phyloP scores from a whole-genome alignment of 35 echinoderm and acorn worm species.

The Apostichopus californicus region DNA sequence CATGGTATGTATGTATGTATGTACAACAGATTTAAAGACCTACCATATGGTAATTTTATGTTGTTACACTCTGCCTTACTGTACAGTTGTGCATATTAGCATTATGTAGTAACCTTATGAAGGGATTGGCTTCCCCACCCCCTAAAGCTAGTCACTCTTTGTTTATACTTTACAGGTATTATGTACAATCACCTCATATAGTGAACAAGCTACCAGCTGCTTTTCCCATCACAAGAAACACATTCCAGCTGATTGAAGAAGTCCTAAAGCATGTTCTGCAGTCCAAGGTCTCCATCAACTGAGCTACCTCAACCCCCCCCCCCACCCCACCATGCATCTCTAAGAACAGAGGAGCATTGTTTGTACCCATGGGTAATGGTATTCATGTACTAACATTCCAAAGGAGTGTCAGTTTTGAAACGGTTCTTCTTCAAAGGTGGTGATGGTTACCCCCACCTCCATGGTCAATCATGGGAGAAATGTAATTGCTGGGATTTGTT shows the following conservation, averaged over 20 bases:
- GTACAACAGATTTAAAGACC: neutral
- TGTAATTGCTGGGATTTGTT: too few species aligned
- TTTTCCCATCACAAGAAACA: constrained; percentile 84
- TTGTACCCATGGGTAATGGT: too few species aligned
- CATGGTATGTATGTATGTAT: too few species aligned
- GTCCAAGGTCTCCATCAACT: constrained; percentile 50
- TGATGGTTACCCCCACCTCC: too few species aligned
- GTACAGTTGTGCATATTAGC: neutral
- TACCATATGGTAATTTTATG: neutral
- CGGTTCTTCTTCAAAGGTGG: too few species aligned
- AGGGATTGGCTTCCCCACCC: neutral
- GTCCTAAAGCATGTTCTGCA: constrained; percentile 87
- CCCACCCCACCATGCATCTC: too few species aligned
- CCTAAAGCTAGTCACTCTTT: neutral
- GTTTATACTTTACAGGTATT: constrained; percentile 70
- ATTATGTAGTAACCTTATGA: neutral
- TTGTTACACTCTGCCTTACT: neutral
- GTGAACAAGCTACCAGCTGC: constrained; percentile 73
- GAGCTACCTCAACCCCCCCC: neutral
- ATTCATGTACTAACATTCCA: too few species aligned
- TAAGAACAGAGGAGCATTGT: too few species aligned
- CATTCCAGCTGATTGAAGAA: constrained; percentile 82
- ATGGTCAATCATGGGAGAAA: too few species aligned
- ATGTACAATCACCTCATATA: constrained; percentile 93
- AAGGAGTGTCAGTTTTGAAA: too few species aligned